These are phyloP conservation scores for Corynorhinus townsendii DNA, from an alignment of 2,113 vertebrate species.

Conservation along the genomic window DNA sequence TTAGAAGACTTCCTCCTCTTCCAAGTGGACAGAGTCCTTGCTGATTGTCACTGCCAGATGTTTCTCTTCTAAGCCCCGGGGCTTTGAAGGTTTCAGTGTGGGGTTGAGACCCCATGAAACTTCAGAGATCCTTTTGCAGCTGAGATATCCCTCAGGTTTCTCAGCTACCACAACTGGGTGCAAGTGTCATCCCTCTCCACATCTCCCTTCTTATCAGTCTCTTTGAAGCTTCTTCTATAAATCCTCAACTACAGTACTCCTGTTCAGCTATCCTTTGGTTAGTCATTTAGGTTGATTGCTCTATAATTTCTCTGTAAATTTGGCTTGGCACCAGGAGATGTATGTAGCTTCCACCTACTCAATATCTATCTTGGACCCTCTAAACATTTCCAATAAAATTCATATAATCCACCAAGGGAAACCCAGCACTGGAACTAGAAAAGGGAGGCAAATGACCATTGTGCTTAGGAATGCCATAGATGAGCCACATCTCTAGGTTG, in stretches of 20 bases:
- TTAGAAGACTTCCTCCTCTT: neutral
- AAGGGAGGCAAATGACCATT: neutral
- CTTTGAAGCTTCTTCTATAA: neutral
- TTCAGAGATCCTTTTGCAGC: neutral
- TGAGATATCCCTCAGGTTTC: neutral
- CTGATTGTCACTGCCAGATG: neutral
- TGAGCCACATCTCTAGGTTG: neutral
- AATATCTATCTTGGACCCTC: neutral
- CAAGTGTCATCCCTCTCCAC: neutral
- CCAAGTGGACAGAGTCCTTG: neutral
- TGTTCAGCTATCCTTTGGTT: neutral
- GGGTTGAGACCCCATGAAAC: neutral
- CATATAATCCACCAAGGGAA: constrained; percentile 5
- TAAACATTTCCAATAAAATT: neutral
- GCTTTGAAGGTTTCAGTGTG: neutral
- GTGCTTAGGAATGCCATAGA: neutral
- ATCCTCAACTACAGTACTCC: neutral
- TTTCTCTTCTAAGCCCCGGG: neutral
- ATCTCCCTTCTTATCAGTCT: neutral
- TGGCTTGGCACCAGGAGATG: neutral
- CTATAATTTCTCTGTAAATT: neutral
- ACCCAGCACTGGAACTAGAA: neutral
- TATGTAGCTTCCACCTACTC: neutral
- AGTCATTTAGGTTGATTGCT: neutral
- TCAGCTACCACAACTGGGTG: neutral